Evolutionary conservation across 2,888 invertebrate species (phyloP).

Genomic region (Dryomyza anilis): DNA sequence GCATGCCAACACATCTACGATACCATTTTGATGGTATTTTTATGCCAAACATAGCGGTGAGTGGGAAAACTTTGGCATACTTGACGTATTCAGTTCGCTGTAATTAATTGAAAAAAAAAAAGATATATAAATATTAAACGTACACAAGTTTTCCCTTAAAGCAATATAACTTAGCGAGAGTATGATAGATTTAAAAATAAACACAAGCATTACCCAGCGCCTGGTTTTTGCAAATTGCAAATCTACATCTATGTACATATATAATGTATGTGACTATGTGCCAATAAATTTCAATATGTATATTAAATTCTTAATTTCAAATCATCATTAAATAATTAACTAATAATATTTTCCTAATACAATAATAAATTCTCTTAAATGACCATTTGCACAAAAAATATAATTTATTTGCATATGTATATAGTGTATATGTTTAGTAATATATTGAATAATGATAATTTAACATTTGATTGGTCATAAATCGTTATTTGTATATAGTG

Average conservation of each 20-base stretch:
- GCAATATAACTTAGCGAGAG: not conserved
- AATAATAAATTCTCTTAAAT: too few species aligned
- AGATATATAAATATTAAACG: not conserved
- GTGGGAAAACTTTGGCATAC: conserved; percentile 92
- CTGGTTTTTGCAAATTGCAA: conserved; percentile 25
- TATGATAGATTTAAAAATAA: conserved; percentile 42
- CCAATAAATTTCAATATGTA: too few species aligned
- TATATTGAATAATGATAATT: too few species aligned
- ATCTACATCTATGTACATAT: not conserved
- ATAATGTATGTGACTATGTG: too few species aligned
- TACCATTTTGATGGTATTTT: conserved; percentile 94
- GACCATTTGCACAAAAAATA: too few species aligned
- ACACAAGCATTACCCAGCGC: conserved; percentile 36
- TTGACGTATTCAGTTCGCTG: conserved; percentile 94
- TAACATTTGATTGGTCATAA: too few species aligned
- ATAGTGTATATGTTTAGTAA: too few species aligned
- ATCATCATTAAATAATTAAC: too few species aligned
- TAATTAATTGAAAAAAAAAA: conserved; percentile 43
- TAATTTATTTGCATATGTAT: too few species aligned
- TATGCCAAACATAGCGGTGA: conserved; percentile 78
- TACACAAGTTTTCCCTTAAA: conserved; percentile 33
- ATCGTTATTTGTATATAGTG: too few species aligned
- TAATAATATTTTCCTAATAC: too few species aligned
- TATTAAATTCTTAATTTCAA: too few species aligned
- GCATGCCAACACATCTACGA: conserved; percentile 78